Evolutionary conservation across 2,113 vertebrate species (phyloP).

Genomic region (Campylorhamphus procurvoides): DNA sequence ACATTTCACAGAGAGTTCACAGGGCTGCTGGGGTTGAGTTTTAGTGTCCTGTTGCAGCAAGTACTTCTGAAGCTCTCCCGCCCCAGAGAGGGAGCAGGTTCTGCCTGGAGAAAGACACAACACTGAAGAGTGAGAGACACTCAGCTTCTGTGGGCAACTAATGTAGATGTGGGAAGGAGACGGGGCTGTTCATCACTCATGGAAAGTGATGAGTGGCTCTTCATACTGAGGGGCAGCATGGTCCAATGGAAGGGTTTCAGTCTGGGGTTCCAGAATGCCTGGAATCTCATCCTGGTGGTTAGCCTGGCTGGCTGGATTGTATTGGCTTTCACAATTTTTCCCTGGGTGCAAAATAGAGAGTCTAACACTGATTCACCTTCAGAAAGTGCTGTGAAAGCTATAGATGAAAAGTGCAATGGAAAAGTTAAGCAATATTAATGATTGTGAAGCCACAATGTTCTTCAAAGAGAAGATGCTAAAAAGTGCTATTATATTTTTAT

Average conservation of each 20-base stretch:
- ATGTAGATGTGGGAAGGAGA: neutral
- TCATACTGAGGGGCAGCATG: accelerated
- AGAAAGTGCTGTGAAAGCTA: neutral
- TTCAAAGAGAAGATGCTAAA: conserved; percentile 49
- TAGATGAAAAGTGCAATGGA: conserved; percentile 7
- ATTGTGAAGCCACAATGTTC: neutral
- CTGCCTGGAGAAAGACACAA: neutral
- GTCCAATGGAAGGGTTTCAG: neutral
- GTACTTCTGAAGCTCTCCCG: neutral
- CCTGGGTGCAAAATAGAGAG: neutral
- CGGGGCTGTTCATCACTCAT: neutral
- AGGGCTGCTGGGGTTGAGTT: neutral
- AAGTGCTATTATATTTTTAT: conserved; percentile 64
- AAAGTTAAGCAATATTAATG: conserved; percentile 52
- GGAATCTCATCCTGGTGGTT: neutral
- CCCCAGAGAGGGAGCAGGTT: accelerated
- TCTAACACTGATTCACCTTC: neutral
- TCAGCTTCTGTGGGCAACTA: neutral
- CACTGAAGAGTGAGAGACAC: neutral
- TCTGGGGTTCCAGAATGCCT: neutral
- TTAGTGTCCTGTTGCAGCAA: neutral
- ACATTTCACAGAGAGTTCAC: neutral
- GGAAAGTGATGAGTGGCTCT: neutral
- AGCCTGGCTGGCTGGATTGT: neutral
- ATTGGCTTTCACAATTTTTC: neutral